Evolutionary conservation across 2,797 vertebrate genomes (phyloP).

Genomic region (Dendrocincla fuliginosa): DNA sequence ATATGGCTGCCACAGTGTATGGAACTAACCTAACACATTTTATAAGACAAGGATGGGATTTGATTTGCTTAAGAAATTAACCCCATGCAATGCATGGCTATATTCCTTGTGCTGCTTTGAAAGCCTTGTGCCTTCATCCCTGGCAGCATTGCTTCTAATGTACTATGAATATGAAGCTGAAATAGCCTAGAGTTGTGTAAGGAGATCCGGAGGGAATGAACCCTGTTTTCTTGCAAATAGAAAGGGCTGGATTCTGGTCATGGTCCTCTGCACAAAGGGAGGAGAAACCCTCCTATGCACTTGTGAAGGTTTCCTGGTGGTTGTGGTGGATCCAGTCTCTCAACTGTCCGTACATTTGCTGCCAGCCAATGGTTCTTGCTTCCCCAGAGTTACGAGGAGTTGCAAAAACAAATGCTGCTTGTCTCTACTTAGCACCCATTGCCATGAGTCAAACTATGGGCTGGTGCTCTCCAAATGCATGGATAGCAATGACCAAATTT

Average conservation of each 20-base stretch:
- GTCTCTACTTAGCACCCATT: not conserved
- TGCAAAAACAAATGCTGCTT: not conserved
- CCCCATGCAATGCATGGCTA: not conserved
- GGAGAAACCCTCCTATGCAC: not conserved
- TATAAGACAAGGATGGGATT: not conserved
- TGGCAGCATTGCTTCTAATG: not conserved
- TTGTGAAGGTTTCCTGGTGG: not conserved
- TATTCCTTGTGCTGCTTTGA: not conserved
- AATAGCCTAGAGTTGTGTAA: not conserved
- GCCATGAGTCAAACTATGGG: not conserved
- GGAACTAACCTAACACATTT: not conserved
- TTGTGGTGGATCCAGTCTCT: not conserved
- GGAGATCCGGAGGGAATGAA: not conserved
- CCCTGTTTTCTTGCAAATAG: not conserved
- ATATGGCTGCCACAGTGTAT: not conserved
- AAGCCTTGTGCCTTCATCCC: not conserved
- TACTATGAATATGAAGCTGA: not conserved
- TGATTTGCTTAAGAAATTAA: not conserved
- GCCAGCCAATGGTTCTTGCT: not conserved
- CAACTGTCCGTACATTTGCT: accelerated
- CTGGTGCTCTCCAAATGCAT: not conserved
- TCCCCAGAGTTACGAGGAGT: not conserved
- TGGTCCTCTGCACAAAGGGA: accelerated
- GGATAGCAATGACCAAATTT: not conserved
- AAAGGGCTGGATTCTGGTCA: not conserved